A percentile compares a stretch with the other conserved stretches of the same genome.
Evolutionary conservation across 2,888 invertebrate genomes (phyloP).

Genomic region (Metalampra italica): DNA sequence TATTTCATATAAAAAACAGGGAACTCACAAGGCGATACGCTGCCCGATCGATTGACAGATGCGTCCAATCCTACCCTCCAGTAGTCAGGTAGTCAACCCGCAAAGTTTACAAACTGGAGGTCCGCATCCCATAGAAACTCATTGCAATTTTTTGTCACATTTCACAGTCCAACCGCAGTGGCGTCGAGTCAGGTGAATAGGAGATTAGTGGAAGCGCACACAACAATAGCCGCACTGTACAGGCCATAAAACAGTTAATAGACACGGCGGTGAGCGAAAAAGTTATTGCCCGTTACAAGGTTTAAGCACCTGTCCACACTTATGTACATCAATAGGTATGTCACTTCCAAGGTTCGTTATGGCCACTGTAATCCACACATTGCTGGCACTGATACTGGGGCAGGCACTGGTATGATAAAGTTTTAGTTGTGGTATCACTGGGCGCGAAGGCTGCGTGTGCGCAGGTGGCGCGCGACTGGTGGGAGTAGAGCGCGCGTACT

Average conservation of each 20-base stretch:
- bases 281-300: slow-evolving; percentile 37
- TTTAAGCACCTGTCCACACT: slow-evolving; percentile 18
- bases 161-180: slow-evolving; percentile 70
- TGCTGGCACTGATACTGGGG: slow-evolving; percentile 26
- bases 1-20: slow-evolving; percentile 46
- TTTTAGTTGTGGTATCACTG: slow-evolving; percentile 36
- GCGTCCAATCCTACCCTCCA: slow-evolving; percentile 54
- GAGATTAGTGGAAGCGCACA: slow-evolving; percentile 66
- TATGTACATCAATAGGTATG: slow-evolving; percentile 4
- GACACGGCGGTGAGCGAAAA: slow-evolving; percentile 41
- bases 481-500: slow-evolving; percentile 73
- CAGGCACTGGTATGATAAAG: slow-evolving; percentile 23
- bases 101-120: slow-evolving; percentile 68
- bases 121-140: slow-evolving; percentile 54
- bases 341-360: slow-evolving; percentile 30
- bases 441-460: slow-evolving; percentile 58
- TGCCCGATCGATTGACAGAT: slow-evolving; percentile 58
- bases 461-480: slow-evolving; percentile 63
- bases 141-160: slow-evolving; percentile 77
- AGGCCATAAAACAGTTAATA: slow-evolving; percentile 70
- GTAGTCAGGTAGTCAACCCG: slow-evolving; percentile 69
- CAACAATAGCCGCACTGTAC: slow-evolving; percentile 69
- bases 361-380: slow-evolving; percentile 66
- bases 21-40: slow-evolving; percentile 68
- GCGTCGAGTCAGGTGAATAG: slow-evolving; percentile 66